These are phyloP conservation scores for Marmota monax DNA, from an alignment of 2,113 vertebrate species.

Conservation along the genomic window DNA sequence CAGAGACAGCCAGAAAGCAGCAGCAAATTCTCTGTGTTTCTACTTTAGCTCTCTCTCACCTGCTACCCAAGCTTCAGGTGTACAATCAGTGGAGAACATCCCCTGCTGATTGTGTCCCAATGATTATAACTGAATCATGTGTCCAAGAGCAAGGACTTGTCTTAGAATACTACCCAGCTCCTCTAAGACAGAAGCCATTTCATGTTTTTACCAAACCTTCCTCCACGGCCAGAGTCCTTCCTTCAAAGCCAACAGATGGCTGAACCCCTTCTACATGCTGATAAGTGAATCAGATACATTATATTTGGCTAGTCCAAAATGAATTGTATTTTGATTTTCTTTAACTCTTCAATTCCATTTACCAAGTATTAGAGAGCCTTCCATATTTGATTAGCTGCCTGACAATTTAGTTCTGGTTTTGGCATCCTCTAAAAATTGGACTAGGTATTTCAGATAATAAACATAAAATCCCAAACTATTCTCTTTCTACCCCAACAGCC, in stretches of 20 bases:
- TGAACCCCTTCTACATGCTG: neutral
- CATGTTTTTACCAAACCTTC: neutral
- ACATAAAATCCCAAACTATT: conserved; percentile 22
- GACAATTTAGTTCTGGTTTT: neutral
- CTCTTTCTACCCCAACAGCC: neutral
- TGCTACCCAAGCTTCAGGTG: neutral
- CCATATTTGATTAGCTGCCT: neutral
- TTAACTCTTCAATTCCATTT: conserved; percentile 42
- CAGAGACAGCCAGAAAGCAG: neutral
- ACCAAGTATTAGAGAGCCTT: neutral
- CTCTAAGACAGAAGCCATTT: neutral
- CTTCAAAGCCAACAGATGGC: neutral
- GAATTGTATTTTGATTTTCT: conserved; percentile 35
- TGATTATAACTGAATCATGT: neutral
- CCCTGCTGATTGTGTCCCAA: neutral
- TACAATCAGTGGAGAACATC: neutral
- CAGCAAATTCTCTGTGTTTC: neutral
- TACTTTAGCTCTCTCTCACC: neutral
- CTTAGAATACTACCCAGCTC: neutral
- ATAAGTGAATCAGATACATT: neutral
- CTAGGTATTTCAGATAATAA: neutral
- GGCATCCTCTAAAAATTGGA: neutral
- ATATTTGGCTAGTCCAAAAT: conserved; percentile 19
- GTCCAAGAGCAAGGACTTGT: neutral
- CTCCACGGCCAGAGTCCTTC: neutral